Conservation (phyloP, 2,888 invertebrate species). For the Meteorus cinctellus region DNA sequence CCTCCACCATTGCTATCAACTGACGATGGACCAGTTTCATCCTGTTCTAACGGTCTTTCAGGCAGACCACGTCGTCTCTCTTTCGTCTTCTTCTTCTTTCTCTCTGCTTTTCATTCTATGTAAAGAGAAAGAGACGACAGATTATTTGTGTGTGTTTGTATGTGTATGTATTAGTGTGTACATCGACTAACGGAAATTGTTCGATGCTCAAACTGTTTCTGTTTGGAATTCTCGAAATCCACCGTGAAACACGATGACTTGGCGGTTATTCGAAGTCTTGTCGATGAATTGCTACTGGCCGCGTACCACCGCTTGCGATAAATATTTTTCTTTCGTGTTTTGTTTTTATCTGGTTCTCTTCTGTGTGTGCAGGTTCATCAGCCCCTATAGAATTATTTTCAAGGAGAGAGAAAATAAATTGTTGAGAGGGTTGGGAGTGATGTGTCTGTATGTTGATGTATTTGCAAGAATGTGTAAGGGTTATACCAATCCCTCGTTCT, state of each 20-base stretch:
- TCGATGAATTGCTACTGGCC: background rate
- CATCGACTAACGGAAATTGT: slow-evolving; percentile 17
- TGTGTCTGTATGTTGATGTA: too few species aligned
- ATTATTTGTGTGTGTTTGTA: background rate
- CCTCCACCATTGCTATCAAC: background rate
- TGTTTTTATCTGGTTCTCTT: slow-evolving; percentile 11
- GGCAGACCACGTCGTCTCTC: slow-evolving; percentile 16
- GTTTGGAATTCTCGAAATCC: slow-evolving; percentile 31
- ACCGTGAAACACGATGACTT: slow-evolving; percentile 29
- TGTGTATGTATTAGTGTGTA: background rate
- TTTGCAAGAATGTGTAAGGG: background rate
- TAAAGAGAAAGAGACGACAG: background rate
- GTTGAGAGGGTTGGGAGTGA: too few species aligned
- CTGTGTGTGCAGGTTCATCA: slow-evolving; percentile 1
- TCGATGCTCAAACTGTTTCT: slow-evolving; percentile 23
- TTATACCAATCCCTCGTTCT: background rate
- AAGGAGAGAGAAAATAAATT: background rate
- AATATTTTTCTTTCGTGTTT: slow-evolving; percentile 12
- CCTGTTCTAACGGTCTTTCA: slow-evolving; percentile 29
- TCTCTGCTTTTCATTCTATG: background rate
- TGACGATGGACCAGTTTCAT: slow-evolving; percentile 28
- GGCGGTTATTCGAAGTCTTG: background rate
- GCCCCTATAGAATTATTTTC: slow-evolving; percentile 1
- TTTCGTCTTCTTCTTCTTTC: background rate
- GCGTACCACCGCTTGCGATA: background rate